Evolutionary conservation across 1,140 invertebrate genomes (phyloP), one percentile per base, ranked within the genome.

Genomic region (Drosophila nannoptera): DNA sequence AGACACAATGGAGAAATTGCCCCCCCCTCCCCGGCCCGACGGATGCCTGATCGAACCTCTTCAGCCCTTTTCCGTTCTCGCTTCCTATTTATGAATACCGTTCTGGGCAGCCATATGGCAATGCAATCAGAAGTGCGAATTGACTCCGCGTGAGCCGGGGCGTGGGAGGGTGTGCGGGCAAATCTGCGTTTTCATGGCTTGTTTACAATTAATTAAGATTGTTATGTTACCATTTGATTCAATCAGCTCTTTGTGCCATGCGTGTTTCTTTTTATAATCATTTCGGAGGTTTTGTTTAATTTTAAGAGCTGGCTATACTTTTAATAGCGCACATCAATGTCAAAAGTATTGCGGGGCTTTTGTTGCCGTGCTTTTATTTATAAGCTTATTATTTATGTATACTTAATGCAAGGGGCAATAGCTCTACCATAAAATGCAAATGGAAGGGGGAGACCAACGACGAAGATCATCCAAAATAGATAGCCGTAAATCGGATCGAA

Each of bases 151-250:
- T 77, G 60, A 22, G 62, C 11, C 12, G 63, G 63, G 49, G 43
- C 33, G 31, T 7, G 49, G 12, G n/a, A 2, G 32, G 12, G 8
- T 8, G 31, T 33, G 78, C 61, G 46, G 38, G 22, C 22, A 3
- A 3, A 22, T 22, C 22, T 22, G 22, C 65, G 60, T 77, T 73
- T 86, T 86, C 77, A 84, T 86, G 56, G 74, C 77, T 84, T 84
- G 81, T 84, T 84, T 84, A 84, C 81, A 84, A 77, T 84, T 84
- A 84, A 84, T 84, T 84, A 77, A 64, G 70, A 81, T 69, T 81
- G 77, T 84, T 86, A 68, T 81, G 73, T 80, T 67, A 69, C 81
- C 66, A 75, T 81, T 84, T 67, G 33, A 75, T 80, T 80, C 80
- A 83, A 78, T 75, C 66, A 84, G 73, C 64, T 73, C 73, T 78